Evolutionary conservation across 2,888 invertebrate species (phyloP), one percentile per base, ranked within the genome.

Genomic region (Halocaridina rubra): DNA sequence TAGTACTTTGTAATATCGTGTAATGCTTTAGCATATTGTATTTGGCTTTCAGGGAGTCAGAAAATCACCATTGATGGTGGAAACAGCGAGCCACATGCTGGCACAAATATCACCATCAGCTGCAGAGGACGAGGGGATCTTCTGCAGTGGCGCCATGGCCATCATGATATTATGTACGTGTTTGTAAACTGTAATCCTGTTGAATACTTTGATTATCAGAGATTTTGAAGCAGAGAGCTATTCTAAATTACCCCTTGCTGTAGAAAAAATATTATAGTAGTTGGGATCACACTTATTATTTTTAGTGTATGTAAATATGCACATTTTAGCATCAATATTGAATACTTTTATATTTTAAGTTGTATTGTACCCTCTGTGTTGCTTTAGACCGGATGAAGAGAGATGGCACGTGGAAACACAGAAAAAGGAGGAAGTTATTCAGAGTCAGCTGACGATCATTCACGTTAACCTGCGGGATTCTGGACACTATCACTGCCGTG

Each of bases 161-260:
- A 82, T 53, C 86, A 61, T 75, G 82, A 86, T 29, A 82, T 86
- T 19, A 80, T 79, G 86, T 86, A 76, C 67, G 86, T 80, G 10
- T 3, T 39, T n/a, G n/a, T n/a, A n/a, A n/a, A n/a, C n/a, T n/a
- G n/a, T n/a, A n/a, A n/a, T n/a, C n/a, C n/a, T n/a, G n/a, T n/a
- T n/a, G 10, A 22, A 30, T 0, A 30, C 8, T 22, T 72, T 19
- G n/a, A 13, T 3, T 72, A 5, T 32, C n/a, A 16, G 19, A 30
- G 32, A 72, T 72, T 19, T 64, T 67, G 24, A 67, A n/a, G 67
- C 4, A n/a, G n/a, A n/a, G n/a, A n/a, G n/a, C n/a, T n/a, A n/a
- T n/a, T n/a, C n/a, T n/a, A n/a, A n/a, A n/a, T n/a, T n/a, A n/a
- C n/a, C n/a, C n/a, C n/a, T n/a, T n/a, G n/a, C n/a, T n/a, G n/a